These are phyloP conservation scores for Menidia menidia DNA, from an alignment of 2,797 vertebrate species.

Conservation along the genomic window DNA sequence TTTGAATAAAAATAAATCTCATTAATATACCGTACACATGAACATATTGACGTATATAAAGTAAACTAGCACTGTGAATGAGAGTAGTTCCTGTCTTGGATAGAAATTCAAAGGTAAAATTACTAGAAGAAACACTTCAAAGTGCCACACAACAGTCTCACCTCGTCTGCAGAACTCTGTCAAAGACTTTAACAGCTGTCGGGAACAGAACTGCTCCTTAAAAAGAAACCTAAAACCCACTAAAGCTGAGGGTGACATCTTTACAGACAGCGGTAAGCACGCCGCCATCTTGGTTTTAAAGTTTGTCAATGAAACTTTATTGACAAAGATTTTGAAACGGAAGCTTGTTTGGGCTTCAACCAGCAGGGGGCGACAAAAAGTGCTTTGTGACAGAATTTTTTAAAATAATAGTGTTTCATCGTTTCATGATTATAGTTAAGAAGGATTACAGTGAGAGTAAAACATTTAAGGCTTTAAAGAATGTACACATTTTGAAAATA, in stretches of 20 bases:
- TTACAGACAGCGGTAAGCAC: conserved; percentile 79
- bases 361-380: conserved; percentile 46
- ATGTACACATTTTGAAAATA: no score
- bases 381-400: no score
- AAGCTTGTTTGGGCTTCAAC: accelerated
- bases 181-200: conserved; percentile 37
- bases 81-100: background rate
- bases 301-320: conserved; percentile 76
- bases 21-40: background rate
- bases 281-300: conserved; percentile 88
- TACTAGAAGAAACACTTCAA: background rate
- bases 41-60: background rate
- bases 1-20: background rate
- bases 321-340: conserved; percentile 27
- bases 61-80: background rate
- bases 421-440: no score
- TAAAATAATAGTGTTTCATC: no score
- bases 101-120: background rate
- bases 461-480: no score
- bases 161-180: conserved; percentile 63
- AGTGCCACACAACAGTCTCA: conserved; percentile 56
- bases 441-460: no score
- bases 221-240: conserved; percentile 55
- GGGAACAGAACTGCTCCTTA: conserved; percentile 37
- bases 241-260: conserved; percentile 76